Conservation (phyloP, 2,797 vertebrate species). For the Spheniscus humboldti region DNA sequence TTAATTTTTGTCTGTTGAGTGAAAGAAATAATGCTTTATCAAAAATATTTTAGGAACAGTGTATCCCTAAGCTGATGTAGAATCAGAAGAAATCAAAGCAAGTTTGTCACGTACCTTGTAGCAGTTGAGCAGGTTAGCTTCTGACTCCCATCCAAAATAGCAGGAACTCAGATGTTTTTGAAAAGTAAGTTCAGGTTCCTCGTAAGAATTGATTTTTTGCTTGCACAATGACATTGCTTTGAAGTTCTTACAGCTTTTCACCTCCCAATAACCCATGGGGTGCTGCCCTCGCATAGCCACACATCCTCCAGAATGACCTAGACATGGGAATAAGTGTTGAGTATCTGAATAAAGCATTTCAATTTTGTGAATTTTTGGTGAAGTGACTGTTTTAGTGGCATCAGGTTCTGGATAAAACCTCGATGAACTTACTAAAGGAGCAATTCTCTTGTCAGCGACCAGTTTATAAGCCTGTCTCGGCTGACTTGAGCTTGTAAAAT, state of each 20-base stretch:
- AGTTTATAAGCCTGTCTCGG: conserved; percentile 2
- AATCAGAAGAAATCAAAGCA: not conserved
- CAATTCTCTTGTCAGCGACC: not conserved
- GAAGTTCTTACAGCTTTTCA: conserved; percentile 85
- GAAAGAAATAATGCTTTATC: not conserved
- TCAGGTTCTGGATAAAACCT: not conserved
- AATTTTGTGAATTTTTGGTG: not conserved
- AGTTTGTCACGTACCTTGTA: conserved; percentile 81
- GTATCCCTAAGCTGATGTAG: not conserved
- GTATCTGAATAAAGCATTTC: not conserved
- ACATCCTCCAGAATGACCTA: conserved; percentile 85
- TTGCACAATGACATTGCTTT: conserved; percentile 90
- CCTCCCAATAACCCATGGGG: conserved; percentile 87
- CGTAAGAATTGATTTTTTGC: conserved; percentile 73
- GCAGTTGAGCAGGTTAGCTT: conserved; percentile 78
- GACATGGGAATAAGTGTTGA: not conserved
- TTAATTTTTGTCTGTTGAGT: not conserved
- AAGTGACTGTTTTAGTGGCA: not conserved
- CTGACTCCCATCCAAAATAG: conserved; percentile 87
- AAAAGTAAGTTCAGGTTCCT: conserved; percentile 68
- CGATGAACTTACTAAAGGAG: not conserved
- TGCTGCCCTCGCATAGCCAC: conserved; percentile 81
- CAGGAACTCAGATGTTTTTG: conserved; percentile 79
- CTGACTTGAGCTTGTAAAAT: conserved; percentile 30
- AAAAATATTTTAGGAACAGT: not conserved